Evolutionary conservation across 2,113 vertebrate species (phyloP).

Genomic region (Craseonycteris thonglongyai): DNA sequence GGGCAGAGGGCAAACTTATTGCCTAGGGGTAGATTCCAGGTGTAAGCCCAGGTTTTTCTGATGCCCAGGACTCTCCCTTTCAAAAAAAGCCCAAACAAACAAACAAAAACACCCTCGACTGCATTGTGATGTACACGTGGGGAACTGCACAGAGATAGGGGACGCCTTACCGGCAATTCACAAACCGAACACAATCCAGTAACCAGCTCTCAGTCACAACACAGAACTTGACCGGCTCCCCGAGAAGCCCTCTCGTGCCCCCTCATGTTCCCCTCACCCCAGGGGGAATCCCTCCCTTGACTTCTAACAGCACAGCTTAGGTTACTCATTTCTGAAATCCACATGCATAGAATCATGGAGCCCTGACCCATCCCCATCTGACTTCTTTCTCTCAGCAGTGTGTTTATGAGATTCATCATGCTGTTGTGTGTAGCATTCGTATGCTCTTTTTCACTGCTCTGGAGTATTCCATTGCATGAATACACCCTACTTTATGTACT

Average conservation of each 20-base stretch:
- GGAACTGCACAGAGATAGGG: neutral
- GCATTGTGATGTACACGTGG: accelerated
- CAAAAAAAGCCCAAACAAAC: neutral
- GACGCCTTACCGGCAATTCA: neutral
- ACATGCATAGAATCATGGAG: neutral
- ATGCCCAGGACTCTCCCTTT: neutral
- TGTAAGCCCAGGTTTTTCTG: neutral
- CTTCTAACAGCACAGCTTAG: neutral
- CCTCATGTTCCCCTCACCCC: too few species aligned
- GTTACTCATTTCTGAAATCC: neutral
- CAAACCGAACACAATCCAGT: neutral
- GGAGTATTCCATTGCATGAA: accelerated
- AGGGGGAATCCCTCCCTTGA: neutral
- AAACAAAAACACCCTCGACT: neutral
- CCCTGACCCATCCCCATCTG: neutral
- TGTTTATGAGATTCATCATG: accelerated
- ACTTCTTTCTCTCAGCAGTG: neutral
- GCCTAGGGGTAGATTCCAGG: neutral
- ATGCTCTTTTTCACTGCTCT: neutral
- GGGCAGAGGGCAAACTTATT: too few species aligned
- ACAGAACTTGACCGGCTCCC: neutral
- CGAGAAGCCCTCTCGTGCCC: neutral
- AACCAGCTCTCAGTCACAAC: accelerated
- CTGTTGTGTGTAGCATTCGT: accelerated
- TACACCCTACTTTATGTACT: neutral